Percentiles rank a stretch among this genome's conserved stretches.
phyloP scores from a whole-genome alignment of 2,797 vertebrate species.

The Leptoclinus maculatus region DNA sequence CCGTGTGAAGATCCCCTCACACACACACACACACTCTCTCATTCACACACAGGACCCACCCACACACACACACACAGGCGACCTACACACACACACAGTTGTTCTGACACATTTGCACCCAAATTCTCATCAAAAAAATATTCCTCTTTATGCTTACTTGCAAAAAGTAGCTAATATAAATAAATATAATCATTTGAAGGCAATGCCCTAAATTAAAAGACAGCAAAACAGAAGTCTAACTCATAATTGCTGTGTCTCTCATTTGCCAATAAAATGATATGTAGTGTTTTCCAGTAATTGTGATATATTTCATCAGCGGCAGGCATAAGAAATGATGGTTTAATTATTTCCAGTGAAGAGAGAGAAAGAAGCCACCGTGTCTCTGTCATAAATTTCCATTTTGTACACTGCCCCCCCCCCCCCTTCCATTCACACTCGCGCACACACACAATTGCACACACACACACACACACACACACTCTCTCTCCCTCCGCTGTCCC shows the following conservation, averaged over 20 bases:
- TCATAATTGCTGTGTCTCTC: slow-evolving; percentile 77
- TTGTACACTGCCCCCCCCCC: slow-evolving; percentile 83
- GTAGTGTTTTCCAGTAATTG: slow-evolving; percentile 84
- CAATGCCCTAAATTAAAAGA: slow-evolving; percentile 79
- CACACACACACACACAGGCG: slow-evolving; percentile 53
- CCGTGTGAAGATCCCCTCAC: slow-evolving; percentile 69
- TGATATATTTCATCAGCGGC: slow-evolving; percentile 86
- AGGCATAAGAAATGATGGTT: slow-evolving; percentile 80
- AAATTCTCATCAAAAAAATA: slow-evolving; percentile 15
- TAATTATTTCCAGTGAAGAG: slow-evolving; percentile 88
- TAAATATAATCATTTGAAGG: slow-evolving; percentile 72
- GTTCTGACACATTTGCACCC: slow-evolving; percentile 13
- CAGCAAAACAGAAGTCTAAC: slow-evolving; percentile 58
- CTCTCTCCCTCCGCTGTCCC: slow-evolving; percentile 50
- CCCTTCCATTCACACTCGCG: slow-evolving; percentile 27
- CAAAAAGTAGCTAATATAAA: slow-evolving; percentile 47
- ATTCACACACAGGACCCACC: slow-evolving; percentile 50
- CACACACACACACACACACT: slow-evolving; percentile 20
- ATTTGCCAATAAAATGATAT: slow-evolving; percentile 79
- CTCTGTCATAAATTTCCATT: slow-evolving; percentile 94
- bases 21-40: slow-evolving; percentile 60
- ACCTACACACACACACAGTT: slow-evolving; percentile 39
- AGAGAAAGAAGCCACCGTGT: slow-evolving; percentile 86
- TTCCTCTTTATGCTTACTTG: slow-evolving; percentile 10
- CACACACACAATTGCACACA: slow-evolving; percentile 8